These are phyloP conservation scores for Unio delphinus DNA, from an alignment of 2,888 invertebrate genomes.

Conservation along the genomic window DNA sequence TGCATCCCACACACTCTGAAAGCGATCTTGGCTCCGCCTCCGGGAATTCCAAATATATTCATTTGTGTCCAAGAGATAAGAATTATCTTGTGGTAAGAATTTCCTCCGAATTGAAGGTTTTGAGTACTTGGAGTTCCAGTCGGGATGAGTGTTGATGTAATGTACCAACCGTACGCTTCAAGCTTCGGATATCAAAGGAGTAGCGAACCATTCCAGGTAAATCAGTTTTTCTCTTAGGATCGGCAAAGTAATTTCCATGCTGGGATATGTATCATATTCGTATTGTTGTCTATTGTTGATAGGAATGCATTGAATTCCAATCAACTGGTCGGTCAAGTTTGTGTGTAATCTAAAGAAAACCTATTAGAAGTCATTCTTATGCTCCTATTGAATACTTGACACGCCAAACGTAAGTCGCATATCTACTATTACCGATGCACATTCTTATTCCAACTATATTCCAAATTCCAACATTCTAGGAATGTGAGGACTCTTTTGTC, in stretches of 20 bases:
- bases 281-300: slow-evolving; percentile 16
- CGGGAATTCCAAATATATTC: slow-evolving; percentile 42
- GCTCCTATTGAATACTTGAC: too few relatives aligned
- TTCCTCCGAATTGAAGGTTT: slow-evolving; percentile 38
- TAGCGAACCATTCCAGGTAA: slow-evolving; percentile 41
- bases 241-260: slow-evolving; percentile 1
- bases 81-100: slow-evolving; percentile 41
- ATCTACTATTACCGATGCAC: too few relatives aligned
- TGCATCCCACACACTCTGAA: slow-evolving; percentile 2
- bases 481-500: too few relatives aligned
- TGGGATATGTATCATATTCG: slow-evolving; percentile 15
- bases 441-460: too few relatives aligned
- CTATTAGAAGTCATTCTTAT: background rate
- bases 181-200: slow-evolving; percentile 56
- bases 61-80: slow-evolving; percentile 32
- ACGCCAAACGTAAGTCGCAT: too few relatives aligned
- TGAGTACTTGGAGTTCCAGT: slow-evolving; percentile 32
- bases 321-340: slow-evolving; percentile 8
- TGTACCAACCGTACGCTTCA: slow-evolving; percentile 56
- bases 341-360: slow-evolving; percentile 4
- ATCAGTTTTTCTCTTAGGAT: slow-evolving; percentile 19
- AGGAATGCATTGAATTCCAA: slow-evolving; percentile 3
- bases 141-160: slow-evolving; percentile 53
- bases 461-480: too few relatives aligned
- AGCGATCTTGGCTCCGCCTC: slow-evolving; percentile 26